Conservation (phyloP, 2,113 vertebrate genomes). For the Toxostoma redivivum region DNA sequence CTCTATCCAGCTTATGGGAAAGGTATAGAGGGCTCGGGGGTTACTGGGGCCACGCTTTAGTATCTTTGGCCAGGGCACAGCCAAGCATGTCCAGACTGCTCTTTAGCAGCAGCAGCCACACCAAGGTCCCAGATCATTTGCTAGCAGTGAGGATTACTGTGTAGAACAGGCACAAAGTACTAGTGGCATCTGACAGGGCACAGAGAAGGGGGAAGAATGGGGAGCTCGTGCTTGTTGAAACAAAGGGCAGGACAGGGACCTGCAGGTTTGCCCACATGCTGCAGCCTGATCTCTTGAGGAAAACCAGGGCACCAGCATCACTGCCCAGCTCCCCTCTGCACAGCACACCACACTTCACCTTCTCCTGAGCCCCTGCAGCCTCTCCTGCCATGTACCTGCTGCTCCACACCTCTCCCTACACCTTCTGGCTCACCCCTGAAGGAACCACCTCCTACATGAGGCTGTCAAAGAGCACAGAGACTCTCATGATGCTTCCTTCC, state of each 20-base stretch:
- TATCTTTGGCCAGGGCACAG: background rate
- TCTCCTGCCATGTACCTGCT: background rate
- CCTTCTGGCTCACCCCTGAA: background rate
- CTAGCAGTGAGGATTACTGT: background rate
- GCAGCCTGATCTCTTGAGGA: background rate
- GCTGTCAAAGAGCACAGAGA: background rate
- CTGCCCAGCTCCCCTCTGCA: background rate
- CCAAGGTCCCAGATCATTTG: background rate
- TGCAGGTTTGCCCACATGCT: background rate
- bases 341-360: accelerated
- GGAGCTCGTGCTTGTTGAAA: background rate
- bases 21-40: background rate
- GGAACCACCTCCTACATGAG: background rate
- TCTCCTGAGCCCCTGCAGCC: accelerated
- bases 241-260: background rate
- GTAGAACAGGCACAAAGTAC: background rate
- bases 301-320: background rate
- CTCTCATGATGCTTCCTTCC: accelerated
- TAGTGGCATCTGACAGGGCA: background rate
- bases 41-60: background rate
- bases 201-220: background rate
- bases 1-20: background rate
- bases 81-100: background rate
- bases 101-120: background rate
- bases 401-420: background rate